phyloP scores from a whole-genome alignment of 2,113 vertebrate genomes.

The Oryctolagus cuniculus region DNA sequence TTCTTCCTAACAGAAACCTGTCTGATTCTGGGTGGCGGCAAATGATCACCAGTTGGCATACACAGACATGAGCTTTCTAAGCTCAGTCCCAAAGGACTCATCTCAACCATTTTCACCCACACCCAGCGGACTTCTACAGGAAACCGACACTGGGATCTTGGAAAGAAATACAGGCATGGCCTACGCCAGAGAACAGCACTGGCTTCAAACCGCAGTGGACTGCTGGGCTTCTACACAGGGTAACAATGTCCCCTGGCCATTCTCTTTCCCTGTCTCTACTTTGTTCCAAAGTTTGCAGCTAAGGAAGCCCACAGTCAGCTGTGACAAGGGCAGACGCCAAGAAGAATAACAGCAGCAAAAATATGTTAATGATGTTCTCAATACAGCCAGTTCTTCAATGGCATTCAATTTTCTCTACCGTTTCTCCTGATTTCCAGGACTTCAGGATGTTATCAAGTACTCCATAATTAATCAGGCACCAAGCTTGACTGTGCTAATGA shows the following conservation, averaged over 20 bases:
- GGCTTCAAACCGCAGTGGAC: not conserved
- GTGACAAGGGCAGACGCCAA: slow-evolving; percentile 70
- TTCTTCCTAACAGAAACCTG: not conserved
- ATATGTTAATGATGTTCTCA: slow-evolving; percentile 56
- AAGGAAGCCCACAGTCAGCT: not conserved
- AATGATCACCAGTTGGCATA: not conserved
- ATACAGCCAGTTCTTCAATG: slow-evolving; percentile 75
- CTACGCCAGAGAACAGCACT: not conserved
- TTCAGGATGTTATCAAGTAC: slow-evolving; percentile 86
- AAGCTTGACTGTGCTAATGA: slow-evolving; percentile 86
- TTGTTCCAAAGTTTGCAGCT: slow-evolving; percentile 50
- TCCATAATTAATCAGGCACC: slow-evolving; percentile 89
- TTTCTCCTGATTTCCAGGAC: slow-evolving; percentile 86
- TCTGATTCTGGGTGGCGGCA: not conserved
- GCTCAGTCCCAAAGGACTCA: not conserved
- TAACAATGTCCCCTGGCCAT: not conserved
- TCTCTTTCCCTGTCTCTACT: not conserved
- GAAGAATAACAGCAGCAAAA: slow-evolving; percentile 66
- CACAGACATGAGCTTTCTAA: slow-evolving; percentile 27
- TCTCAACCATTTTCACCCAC: not conserved
- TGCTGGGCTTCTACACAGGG: not conserved
- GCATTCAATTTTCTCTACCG: slow-evolving; percentile 80
- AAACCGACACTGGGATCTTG: not conserved
- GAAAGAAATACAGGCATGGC: not conserved
- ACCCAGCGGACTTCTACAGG: not conserved